Base-by-base conservation (phyloP, 2,113 vertebrate genomes). In the Pantherophis guttatus region DNA sequence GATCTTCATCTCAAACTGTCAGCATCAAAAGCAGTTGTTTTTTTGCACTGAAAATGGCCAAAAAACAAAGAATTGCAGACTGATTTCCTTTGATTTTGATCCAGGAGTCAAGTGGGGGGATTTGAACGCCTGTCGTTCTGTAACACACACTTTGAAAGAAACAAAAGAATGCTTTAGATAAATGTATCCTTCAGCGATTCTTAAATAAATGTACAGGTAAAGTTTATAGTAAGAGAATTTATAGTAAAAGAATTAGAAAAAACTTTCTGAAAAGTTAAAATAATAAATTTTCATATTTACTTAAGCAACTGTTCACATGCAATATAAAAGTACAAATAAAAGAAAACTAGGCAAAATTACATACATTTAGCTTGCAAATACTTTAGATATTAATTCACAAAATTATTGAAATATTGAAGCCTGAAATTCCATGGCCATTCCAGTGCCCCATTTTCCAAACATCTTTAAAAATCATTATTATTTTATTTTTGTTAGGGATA, bases 1-100 rank as follows among this genome's bases (percentile, higher is more conserved):
- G 6, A 89, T 93, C 93, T 29, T 13, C 48, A 0, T 90, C 94
- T 91, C 3, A 86, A 48, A 92, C 44, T 59, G 8, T 94, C 93
- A 93, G 89, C 7, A 48, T 94, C 11, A 58, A 50, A 94, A 94
- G 10, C 44, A 93, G 91, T 13, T 39, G 39, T 55, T 39, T 58
- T 44, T 89, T 50, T 65, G 21, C 1, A 39, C 70, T 95, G 86
- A 92, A 91, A 86, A 24, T 33, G 7, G 23, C 50, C 8, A 93
- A 62, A 59, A 92, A 81, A 62, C 5, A 48, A 85, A 55, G 3
- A 8, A 26, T 90, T 93, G 91, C 94, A 86, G 39, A 88, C 52
- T 87, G 9, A 29, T 26, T 81, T 48, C 87, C 11, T 21, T 33
- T 62, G 29, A 21, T 17, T 86, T 75, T 89, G 5, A 3, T 65